Percentiles rank a stretch among this genome's conserved stretches.
These are phyloP conservation scores for Epistrophella euchroma DNA, from an alignment of 2,888 invertebrate species.

Conservation along the genomic window DNA sequence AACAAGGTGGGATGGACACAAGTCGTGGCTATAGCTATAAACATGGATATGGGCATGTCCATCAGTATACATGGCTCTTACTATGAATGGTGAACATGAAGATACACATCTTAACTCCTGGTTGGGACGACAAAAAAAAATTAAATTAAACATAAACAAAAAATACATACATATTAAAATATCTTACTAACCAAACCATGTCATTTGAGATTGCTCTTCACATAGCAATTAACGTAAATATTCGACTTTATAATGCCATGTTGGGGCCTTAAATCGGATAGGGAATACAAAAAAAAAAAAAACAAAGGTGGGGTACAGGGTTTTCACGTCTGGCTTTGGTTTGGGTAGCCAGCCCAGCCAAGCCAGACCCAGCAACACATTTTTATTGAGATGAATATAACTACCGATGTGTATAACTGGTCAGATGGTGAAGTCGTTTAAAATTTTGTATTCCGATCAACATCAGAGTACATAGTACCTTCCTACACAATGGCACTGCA, in stretches of 20 bases:
- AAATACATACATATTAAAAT: slow-evolving; percentile 33
- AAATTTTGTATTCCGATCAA: slow-evolving; percentile 51
- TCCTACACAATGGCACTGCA: too few relatives aligned
- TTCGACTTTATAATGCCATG: slow-evolving; percentile 49
- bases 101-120: slow-evolving; percentile 38
- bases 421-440: slow-evolving; percentile 4
- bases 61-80: not conserved
- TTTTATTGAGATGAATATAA: not conserved
- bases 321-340: slow-evolving; percentile 2
- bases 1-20: slow-evolving; percentile 74
- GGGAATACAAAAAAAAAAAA: not conserved
- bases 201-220: slow-evolving; percentile 50
- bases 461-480: not conserved
- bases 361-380: not conserved
- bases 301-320: not conserved
- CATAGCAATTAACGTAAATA: slow-evolving; percentile 65
- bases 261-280: slow-evolving; percentile 34
- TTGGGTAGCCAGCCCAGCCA: not conserved
- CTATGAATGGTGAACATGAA: slow-evolving; percentile 23
- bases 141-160: slow-evolving; percentile 4
- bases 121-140: slow-evolving; percentile 14
- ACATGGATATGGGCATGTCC: not conserved
- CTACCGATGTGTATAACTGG: slow-evolving; percentile 1
- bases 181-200: slow-evolving; percentile 44
- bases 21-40: slow-evolving; percentile 17